phyloP scores from a whole-genome alignment of 1,140 invertebrate species.

The Drosophila kikkawai region DNA sequence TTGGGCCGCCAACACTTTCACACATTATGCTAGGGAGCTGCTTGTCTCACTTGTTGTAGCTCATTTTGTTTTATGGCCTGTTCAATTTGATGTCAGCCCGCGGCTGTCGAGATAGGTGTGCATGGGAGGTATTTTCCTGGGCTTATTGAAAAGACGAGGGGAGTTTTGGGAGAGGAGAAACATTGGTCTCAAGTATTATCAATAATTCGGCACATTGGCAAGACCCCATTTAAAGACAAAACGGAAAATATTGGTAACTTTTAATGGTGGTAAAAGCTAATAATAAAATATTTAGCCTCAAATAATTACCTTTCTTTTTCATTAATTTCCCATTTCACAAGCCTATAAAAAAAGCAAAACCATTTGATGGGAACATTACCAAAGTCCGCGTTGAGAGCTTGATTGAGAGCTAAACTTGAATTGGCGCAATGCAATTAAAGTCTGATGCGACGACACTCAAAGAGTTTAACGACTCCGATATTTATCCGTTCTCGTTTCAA shows the following conservation, averaged over 20 bases:
- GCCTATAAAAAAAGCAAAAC: not conserved
- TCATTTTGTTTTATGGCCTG: conserved; percentile 60
- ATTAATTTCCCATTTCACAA: not conserved
- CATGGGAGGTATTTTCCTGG: conserved; percentile 8
- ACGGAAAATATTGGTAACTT: not conserved
- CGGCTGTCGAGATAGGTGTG: conserved; percentile 15
- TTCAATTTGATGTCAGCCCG: conserved; percentile 48
- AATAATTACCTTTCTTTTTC: not conserved
- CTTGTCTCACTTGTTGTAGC: conserved; percentile 29
- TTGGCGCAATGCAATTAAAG: conserved; percentile 26
- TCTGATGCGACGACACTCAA: conserved; percentile 28
- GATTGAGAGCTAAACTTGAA: conserved; percentile 13
- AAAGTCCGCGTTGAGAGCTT: not conserved
- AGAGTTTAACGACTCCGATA: conserved; percentile 17
- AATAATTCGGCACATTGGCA: conserved; percentile 3
- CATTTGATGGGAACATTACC: not conserved
- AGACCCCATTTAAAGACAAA: not conserved
- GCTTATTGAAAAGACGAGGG: conserved; percentile 19
- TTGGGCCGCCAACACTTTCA: conserved; percentile 58
- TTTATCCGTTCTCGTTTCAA: conserved; percentile 27
- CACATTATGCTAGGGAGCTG: conserved; percentile 48
- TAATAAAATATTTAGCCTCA: not conserved
- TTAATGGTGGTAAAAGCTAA: not conserved
- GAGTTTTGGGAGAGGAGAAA: not conserved
- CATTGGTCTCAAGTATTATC: not conserved